phyloP scores from a whole-genome alignment of 2,888 invertebrate genomes.

The Rhynchonema sp. region DNA sequence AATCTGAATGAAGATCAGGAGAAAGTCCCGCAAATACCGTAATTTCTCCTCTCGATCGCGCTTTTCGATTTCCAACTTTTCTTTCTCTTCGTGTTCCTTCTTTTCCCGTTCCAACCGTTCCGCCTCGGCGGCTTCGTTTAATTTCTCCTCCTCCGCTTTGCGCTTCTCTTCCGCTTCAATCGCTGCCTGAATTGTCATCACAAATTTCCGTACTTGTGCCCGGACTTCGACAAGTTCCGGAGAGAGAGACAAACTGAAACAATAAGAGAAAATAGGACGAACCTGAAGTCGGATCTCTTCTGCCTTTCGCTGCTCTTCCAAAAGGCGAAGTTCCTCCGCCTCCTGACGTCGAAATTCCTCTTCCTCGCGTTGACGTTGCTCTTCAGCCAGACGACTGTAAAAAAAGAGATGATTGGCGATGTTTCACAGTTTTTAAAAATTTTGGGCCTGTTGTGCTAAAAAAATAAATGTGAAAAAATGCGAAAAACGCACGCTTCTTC shows the following conservation, averaged over 20 bases:
- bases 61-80: background rate
- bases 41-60: background rate
- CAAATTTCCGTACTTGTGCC: too few species aligned
- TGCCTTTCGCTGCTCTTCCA: background rate
- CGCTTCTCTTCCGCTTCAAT: background rate
- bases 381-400: conserved; percentile 1
- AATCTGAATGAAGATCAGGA: too few species aligned
- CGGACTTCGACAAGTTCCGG: too few species aligned
- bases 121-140: background rate
- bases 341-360: conserved; percentile 4
- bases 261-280: background rate
- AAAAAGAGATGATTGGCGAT: background rate
- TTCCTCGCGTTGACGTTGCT: conserved; percentile 1
- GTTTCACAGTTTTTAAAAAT: too few species aligned
- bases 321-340: background rate
- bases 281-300: background rate
- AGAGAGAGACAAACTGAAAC: too few species aligned
- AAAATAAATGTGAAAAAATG: background rate
- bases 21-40: background rate
- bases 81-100: conserved; percentile 1
- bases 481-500: background rate
- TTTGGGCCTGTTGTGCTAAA: too few species aligned
- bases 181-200: too few species aligned
- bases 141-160: background rate
- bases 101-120: background rate